Percentiles rank a stretch among this genome's conserved stretches.
phyloP scores from a whole-genome alignment of 2,797 vertebrate genomes.

The Agapornis canus region DNA sequence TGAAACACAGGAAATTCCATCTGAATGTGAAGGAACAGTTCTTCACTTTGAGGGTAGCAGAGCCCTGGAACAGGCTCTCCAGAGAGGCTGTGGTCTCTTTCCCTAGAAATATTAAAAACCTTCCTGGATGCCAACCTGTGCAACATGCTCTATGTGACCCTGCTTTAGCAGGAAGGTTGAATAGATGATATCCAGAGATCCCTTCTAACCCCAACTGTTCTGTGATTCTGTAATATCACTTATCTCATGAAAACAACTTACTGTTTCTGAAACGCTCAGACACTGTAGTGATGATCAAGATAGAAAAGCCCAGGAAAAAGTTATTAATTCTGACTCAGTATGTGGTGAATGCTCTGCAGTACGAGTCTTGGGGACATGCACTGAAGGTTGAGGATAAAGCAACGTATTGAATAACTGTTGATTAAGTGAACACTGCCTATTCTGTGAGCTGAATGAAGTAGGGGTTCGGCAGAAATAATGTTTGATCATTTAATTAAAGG shows the following conservation, averaged over 20 bases:
- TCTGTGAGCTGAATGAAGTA: background rate
- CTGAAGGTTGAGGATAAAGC: background rate
- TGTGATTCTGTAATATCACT: background rate
- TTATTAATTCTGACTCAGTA: background rate
- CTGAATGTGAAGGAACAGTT: background rate
- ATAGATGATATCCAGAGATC: rapidly evolving
- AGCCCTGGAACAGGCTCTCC: background rate
- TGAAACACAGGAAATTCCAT: background rate
- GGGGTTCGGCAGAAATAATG: background rate
- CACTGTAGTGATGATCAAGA: background rate
- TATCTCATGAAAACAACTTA: background rate
- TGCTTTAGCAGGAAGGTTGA: background rate
- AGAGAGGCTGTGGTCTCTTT: background rate
- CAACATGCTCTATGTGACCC: background rate
- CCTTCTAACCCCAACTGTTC: background rate
- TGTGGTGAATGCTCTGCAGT: rapidly evolving
- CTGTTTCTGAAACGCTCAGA: background rate
- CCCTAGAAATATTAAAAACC: background rate
- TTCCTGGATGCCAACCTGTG: background rate
- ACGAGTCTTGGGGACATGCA: background rate
- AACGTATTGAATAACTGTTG: background rate
- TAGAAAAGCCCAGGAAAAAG: background rate
- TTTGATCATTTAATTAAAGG: background rate
- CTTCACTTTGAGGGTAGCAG: background rate
- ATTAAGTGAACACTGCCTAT: background rate